A percentile compares a stretch with the other conserved stretches of the same genome.
These are phyloP conservation scores for Manduca sexta DNA, from an alignment of 1,140 invertebrate species.

Conservation along the genomic window DNA sequence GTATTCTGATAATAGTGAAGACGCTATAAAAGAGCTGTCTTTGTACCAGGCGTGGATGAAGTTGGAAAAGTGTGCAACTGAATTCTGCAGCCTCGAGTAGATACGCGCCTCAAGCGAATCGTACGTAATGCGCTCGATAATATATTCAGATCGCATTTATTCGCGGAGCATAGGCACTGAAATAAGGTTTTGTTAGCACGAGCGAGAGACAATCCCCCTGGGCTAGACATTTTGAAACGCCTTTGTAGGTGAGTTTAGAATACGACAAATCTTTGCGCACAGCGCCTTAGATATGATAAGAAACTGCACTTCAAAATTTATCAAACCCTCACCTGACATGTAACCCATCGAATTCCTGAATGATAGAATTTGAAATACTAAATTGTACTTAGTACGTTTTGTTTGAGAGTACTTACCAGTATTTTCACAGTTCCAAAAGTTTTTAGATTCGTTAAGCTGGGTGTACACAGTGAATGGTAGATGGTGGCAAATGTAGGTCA, in stretches of 20 bases:
- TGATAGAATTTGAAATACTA: too few species aligned
- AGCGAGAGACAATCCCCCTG: constrained; percentile 42
- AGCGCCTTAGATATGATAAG: too few species aligned
- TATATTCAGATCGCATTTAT: constrained; percentile 67
- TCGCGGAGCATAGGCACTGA: constrained; percentile 49
- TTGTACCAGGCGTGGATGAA: constrained; percentile 39
- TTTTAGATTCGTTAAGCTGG: too few species aligned
- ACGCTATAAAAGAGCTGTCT: constrained; percentile 18
- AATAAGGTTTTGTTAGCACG: constrained; percentile 56
- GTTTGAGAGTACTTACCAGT: too few species aligned
- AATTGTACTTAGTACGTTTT: too few species aligned
- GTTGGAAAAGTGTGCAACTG: constrained; percentile 55
- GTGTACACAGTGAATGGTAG: too few species aligned
- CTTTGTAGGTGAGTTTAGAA: constrained; percentile 24
- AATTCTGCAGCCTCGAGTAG: constrained; percentile 39
- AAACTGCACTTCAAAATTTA: too few species aligned
- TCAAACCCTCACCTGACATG: too few species aligned
- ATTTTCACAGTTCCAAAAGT: too few species aligned
- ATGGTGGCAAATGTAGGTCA: neutral
- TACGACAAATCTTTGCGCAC: too few species aligned
- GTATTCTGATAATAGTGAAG: constrained; percentile 12
- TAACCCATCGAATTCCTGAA: too few species aligned
- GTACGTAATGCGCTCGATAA: constrained; percentile 61
- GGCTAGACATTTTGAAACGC: constrained; percentile 37
- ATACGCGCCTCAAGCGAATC: constrained; percentile 50